Evolutionary conservation across 2,888 invertebrate genomes (phyloP), one percentile per base, ranked within the genome.

Genomic region (Chesias legatella): DNA sequence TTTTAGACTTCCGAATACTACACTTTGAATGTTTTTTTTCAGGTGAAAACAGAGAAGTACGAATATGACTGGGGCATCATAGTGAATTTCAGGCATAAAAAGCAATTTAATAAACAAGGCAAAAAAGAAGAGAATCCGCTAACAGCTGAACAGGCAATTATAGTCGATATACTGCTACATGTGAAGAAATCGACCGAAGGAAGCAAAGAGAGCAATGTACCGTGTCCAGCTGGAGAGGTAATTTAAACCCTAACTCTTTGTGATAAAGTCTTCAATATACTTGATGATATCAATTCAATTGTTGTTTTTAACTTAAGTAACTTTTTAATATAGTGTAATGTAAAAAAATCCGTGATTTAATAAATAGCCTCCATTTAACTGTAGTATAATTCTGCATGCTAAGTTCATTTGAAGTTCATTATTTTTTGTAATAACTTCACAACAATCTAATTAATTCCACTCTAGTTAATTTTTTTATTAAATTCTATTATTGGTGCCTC

Each of bases 61-160:
- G 95, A 96, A 65, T 99, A 97, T 75, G 98, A 98, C 61, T 99
- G 99, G 99, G 98, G 98, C 7, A 95, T 97, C 31, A 93, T 99
- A 35, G 92, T 99, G 1, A 98, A 97, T 79, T 98, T 96, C 69
- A 94, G 95, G 63, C 95, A 95, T 60, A 93, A 92, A 56, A 2
- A 17, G 13, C 81, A 66, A 37, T 80, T 77, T 27, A 82, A 79
- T 26, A 76, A 74, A 10, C 90, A 74, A 72, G 91, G 60, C 79
- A 60, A 62, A 0, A 59, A 76, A 13, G 77, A 79, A 1, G 73
- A 77, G 22, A 91, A 92, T 67, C 90, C 91, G 0, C 63, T 88
- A 7, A 86, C 90, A 2, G 81, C 89, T 0, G 90, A 91, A 22
- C 81, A 91, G 0, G 89, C 90, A 27, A 93, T 97, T 48, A 90